These are phyloP conservation scores for Ochropacha duplaris DNA, from an alignment of 2,888 invertebrate species.

Conservation along the genomic window DNA sequence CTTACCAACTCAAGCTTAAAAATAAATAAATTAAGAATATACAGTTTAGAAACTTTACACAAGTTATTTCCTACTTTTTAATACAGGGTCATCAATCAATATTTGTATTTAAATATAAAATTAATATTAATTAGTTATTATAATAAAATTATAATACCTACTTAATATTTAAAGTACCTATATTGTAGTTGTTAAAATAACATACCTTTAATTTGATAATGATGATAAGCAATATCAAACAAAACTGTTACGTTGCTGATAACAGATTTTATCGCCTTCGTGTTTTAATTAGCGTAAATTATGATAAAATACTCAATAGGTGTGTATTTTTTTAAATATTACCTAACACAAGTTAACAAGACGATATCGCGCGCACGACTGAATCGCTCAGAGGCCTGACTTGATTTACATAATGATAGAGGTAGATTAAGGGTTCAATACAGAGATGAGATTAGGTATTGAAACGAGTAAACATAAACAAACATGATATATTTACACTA, in stretches of 20 bases:
- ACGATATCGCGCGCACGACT: constrained; percentile 19
- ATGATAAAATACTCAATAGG: background rate
- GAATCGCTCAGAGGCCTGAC: constrained; percentile 8
- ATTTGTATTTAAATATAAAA: constrained; percentile 10
- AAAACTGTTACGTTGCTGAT: constrained; percentile 14
- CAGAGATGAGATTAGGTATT: constrained; percentile 8
- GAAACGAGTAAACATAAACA: too few relatives aligned
- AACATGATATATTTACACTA: too few relatives aligned
- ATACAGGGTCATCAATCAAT: background rate
- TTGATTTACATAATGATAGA: constrained; percentile 7
- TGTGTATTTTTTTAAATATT: background rate
- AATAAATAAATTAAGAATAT: too few relatives aligned
- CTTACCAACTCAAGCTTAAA: too few relatives aligned
- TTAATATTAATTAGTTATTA: too few relatives aligned
- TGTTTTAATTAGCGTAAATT: background rate
- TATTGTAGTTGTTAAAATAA: constrained; percentile 3
- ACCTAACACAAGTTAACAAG: constrained; percentile 20
- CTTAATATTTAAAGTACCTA: too few relatives aligned
- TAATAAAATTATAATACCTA: too few relatives aligned
- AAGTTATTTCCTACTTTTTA: too few relatives aligned
- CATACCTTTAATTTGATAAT: constrained; percentile 19
- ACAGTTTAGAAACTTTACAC: too few relatives aligned
- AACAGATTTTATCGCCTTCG: background rate
- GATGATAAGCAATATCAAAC: constrained; percentile 22
- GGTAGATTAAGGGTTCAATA: constrained; percentile 7